phyloP scores from a whole-genome alignment of 2,797 vertebrate genomes.

The Oophaga sylvatica region DNA sequence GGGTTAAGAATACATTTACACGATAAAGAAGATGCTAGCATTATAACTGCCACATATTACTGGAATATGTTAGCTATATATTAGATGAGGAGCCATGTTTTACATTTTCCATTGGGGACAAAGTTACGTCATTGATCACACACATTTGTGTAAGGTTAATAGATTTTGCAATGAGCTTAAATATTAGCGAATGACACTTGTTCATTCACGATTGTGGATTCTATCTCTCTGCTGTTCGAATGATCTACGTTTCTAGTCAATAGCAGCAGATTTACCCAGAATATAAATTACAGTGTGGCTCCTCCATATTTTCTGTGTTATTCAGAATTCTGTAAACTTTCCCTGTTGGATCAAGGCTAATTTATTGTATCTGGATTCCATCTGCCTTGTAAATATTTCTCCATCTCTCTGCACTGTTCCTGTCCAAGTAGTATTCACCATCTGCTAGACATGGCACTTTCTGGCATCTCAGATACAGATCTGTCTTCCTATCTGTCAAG shows the following conservation, averaged over 20 bases:
- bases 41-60: not conserved
- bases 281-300: conserved; percentile 37
- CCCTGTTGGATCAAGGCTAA: conserved; percentile 30
- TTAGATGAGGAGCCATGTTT: not conserved
- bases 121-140: not conserved
- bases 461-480: conserved; percentile 21
- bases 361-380: conserved; percentile 48
- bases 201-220: not conserved
- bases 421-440: conserved; percentile 44
- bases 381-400: conserved; percentile 50
- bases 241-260: not conserved
- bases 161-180: not conserved
- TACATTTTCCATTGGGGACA: not conserved
- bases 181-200: not conserved
- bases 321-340: conserved; percentile 37
- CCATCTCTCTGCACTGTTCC: conserved; percentile 17
- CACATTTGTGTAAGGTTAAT: not conserved
- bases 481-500: conserved; percentile 33
- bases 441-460: conserved; percentile 41
- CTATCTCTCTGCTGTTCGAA: not conserved
- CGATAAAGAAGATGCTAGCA: not conserved
- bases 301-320: conserved; percentile 32
- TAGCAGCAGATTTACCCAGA: conserved; percentile 9
- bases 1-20: not conserved
- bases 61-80: too few species aligned